These are phyloP conservation scores for Yponomeuta sedellus DNA, from an alignment of 2,888 invertebrate species.

Conservation along the genomic window DNA sequence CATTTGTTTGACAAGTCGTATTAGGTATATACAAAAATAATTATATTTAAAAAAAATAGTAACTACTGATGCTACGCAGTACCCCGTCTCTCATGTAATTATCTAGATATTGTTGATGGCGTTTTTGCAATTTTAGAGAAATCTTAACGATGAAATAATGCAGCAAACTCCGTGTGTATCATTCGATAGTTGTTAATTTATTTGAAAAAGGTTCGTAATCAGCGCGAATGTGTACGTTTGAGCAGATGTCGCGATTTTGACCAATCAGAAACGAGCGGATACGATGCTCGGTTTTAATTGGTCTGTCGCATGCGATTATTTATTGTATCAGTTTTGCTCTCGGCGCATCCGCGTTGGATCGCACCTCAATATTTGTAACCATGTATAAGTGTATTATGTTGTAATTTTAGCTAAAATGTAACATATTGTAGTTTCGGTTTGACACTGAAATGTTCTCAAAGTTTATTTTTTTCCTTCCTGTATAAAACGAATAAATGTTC, in stretches of 20 bases:
- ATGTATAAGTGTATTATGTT: constrained; percentile 67
- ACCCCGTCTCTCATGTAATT: neutral
- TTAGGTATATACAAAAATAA: neutral
- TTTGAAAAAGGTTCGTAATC: neutral
- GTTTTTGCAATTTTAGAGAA: constrained; percentile 19
- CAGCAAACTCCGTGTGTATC: constrained; percentile 24
- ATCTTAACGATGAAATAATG: constrained; percentile 23
- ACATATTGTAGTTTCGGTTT: constrained; percentile 51
- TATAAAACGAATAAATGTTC: neutral
- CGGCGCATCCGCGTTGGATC: neutral
- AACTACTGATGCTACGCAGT: neutral
- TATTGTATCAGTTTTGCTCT: neutral
- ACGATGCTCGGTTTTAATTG: neutral
- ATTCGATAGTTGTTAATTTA: neutral
- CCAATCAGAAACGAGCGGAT: neutral
- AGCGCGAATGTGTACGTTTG: neutral
- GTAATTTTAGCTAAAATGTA: constrained; percentile 51
- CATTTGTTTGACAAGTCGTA: neutral
- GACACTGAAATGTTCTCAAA: constrained; percentile 45
- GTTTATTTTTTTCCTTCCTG: constrained; percentile 33
- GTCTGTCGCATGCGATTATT: neutral
- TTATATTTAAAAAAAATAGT: neutral
- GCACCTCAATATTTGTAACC: constrained; percentile 31
- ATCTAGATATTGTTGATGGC: constrained; percentile 3
- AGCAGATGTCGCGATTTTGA: neutral